Base-by-base conservation (phyloP, 2,113 vertebrate genomes). In the Limnothrissa miodon region DNA sequence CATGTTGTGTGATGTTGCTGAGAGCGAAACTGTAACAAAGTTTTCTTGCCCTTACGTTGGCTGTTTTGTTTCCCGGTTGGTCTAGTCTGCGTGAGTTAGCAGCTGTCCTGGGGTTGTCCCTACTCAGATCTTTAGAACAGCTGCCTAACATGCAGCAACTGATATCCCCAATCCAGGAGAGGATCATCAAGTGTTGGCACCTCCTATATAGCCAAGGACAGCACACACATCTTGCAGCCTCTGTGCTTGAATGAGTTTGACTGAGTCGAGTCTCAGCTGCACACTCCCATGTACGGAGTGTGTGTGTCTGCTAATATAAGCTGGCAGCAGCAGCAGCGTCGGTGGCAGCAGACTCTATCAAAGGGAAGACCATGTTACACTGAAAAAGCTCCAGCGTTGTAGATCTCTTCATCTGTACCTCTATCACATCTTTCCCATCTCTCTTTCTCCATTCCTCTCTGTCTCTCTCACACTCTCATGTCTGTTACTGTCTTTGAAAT, bases 391-490 rank as follows among this genome's bases (percentile, higher is more conserved):
- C 59, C 9, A 66, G n/a, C 25, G 13, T 66, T 66, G n/a, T 66
- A 25, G 59, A 1, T 66, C 59, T 66, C n/a, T 66, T 25, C 25
- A n/a, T 29, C 59, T 66, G n/a, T 66, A n/a, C 29, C 59, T 66
- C 25, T 29, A 9, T 66, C 25, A 29, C 59, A n/a, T 25, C 23
- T 66, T n/a, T 11, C n/a, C 11, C 59, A 7, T 6, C 33, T 74
- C 66, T 45, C 81, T 81, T 6, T 39, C 44, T 82, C 11, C 45
- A 36, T 74, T 6, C 85, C 44, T 19, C 88, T 83, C 46, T 91
- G 46, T 79, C 45, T 92, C 29, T 87, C 88, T 90, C 80, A 42
- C 42, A 42, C 42, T 42, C 42, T 4, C 42, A 4, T 88, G 83
- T 91, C 15, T 87, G 23, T 48, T 21, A 3, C 36, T 42, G 15